These are phyloP conservation scores for Mnemiopsis leidyi DNA, from an alignment of 37 sponge, comb jelly and placozoan species.

Conservation along the genomic window DNA sequence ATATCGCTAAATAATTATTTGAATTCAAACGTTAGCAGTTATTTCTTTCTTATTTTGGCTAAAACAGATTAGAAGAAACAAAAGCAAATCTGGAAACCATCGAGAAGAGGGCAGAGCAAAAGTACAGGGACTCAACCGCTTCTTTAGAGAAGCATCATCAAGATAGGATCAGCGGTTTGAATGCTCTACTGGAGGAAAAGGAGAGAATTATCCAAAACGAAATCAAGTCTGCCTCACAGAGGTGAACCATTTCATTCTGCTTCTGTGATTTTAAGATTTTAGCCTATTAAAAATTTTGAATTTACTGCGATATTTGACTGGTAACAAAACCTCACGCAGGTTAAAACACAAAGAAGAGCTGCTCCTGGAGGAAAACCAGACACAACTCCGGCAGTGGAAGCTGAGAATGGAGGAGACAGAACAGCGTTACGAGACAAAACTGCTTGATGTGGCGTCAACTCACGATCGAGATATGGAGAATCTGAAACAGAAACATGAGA, in stretches of 20 bases:
- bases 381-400: slow-evolving; percentile 24
- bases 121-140: not conserved
- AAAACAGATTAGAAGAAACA: not conserved
- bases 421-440: not conserved
- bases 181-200: slow-evolving; percentile 10
- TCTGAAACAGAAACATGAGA: slow-evolving; percentile 38
- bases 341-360: slow-evolving; percentile 23
- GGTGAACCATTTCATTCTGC: too few species aligned
- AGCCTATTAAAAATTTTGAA: too few species aligned
- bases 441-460: not conserved
- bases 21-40: too few species aligned
- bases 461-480: not conserved
- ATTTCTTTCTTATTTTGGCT: too few species aligned
- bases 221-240: not conserved
- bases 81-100: not conserved
- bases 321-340: not conserved
- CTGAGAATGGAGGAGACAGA: slow-evolving; percentile 37
- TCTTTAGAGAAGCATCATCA: not conserved
- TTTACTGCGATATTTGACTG: too few species aligned
- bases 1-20: not conserved
- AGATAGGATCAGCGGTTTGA: not conserved
- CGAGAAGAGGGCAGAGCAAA: not conserved
- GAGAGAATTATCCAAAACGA: slow-evolving; percentile 53
- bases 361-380: not conserved
- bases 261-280: too few species aligned